phyloP scores from a whole-genome alignment of 2,888 invertebrate species.

The Dryobota labecula region DNA sequence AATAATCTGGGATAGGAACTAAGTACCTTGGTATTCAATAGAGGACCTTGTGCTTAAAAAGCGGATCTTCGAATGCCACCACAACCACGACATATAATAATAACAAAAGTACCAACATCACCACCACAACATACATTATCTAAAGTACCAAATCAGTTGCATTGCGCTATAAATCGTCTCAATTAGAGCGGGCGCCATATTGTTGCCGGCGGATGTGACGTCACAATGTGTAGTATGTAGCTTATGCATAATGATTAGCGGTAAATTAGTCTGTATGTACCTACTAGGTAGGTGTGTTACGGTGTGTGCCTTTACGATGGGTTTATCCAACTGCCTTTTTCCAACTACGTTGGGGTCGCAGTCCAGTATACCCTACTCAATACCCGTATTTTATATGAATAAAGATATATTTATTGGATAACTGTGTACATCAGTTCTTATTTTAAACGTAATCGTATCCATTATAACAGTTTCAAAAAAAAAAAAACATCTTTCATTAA shows the following conservation, averaged over 20 bases:
- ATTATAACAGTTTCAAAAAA: too few species aligned
- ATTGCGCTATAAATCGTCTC: slow-evolving; percentile 47
- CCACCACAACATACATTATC: slow-evolving; percentile 1
- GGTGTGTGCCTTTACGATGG: slow-evolving; percentile 15
- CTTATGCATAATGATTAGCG: slow-evolving; percentile 55
- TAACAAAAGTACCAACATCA: slow-evolving; percentile 23
- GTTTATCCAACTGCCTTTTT: not conserved
- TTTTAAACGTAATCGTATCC: too few species aligned
- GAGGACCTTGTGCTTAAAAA: not conserved
- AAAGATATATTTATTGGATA: too few species aligned
- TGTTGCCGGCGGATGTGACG: slow-evolving; percentile 61
- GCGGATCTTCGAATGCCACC: not conserved
- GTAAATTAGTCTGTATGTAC: slow-evolving; percentile 37
- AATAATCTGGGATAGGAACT: not conserved
- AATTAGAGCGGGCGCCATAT: slow-evolving; percentile 63
- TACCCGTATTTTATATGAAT: too few species aligned
- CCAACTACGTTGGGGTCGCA: too few species aligned
- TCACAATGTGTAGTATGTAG: slow-evolving; percentile 37
- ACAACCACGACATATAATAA: too few species aligned
- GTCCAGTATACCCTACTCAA: too few species aligned
- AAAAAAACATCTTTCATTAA: too few species aligned
- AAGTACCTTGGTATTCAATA: not conserved
- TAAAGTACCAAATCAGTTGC: slow-evolving; percentile 49
- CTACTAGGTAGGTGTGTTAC: slow-evolving; percentile 16
- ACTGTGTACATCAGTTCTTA: too few species aligned